Percentiles rank a stretch among this genome's conserved stretches.
Conservation (phyloP, 2,797 vertebrate genomes). For the Schizopygopsis pylzovi region DNA sequence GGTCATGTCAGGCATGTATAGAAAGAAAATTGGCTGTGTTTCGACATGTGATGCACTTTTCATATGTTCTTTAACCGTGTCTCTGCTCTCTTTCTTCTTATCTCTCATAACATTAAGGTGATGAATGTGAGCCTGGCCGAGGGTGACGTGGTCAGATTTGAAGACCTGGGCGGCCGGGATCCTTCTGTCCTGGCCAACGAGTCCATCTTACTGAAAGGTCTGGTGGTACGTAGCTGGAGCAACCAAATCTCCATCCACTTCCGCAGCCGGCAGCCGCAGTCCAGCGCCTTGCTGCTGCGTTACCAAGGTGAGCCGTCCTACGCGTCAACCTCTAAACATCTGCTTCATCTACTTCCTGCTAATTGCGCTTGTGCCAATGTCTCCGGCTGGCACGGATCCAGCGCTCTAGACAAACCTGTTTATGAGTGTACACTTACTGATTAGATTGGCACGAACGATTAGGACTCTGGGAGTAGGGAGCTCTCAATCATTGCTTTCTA, state of each 20-base stretch:
- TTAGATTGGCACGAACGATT: conserved; percentile 62
- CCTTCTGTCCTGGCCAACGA: conserved; percentile 88
- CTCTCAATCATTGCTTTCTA: conserved; percentile 58
- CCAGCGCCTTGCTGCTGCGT: conserved; percentile 82
- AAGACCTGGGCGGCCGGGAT: conserved; percentile 81
- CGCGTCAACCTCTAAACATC: conserved; percentile 6
- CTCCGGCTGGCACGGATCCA: conserved; percentile 40
- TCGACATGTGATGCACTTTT: background rate
- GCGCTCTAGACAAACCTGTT: conserved; percentile 53
- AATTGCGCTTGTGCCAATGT: background rate
- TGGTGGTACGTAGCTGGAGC: conserved; percentile 90
- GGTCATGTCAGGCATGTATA: conserved; percentile 7
- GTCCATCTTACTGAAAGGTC: conserved; percentile 88
- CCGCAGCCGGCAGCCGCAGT: conserved; percentile 78
- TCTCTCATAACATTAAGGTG: conserved; percentile 76
- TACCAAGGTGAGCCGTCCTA: conserved; percentile 85
- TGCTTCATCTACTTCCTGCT: conserved; percentile 12
- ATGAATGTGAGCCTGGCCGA: conserved; percentile 90
- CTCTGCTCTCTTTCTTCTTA: conserved; percentile 1
- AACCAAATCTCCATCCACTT: conserved; percentile 88
- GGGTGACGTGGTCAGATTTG: conserved; percentile 85
- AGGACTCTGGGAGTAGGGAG: conserved; percentile 46
- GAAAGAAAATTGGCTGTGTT: conserved; percentile 22
- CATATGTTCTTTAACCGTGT: conserved; percentile 29
- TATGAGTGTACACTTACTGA: conserved; percentile 55